Conservation (phyloP, 2,113 vertebrate genomes). For the Alaudala cheleensis region DNA sequence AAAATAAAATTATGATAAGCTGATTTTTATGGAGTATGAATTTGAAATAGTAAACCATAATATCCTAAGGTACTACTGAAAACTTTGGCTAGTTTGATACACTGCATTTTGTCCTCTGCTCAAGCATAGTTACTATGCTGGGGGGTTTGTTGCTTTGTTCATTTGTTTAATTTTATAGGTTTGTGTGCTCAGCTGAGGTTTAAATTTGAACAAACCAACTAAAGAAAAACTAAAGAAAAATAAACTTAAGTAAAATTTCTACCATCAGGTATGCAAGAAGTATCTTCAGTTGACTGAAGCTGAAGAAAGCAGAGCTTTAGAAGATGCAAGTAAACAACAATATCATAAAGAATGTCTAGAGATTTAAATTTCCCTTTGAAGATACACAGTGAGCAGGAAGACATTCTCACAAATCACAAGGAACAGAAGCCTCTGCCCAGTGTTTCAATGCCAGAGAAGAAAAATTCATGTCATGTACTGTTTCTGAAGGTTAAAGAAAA, state of each 20-base stretch:
- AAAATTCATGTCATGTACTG: not conserved
- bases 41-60: not conserved
- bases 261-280: not conserved
- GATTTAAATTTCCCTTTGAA: not conserved
- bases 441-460: not conserved
- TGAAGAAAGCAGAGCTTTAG: not conserved
- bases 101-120: not conserved
- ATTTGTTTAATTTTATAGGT: not conserved
- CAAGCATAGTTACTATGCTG: not conserved
- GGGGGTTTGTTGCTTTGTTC: not conserved
- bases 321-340: not conserved
- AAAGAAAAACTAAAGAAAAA: not conserved
- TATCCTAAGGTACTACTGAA: not conserved
- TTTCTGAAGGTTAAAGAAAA: slow-evolving; percentile 12
- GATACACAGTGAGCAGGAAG: not conserved
- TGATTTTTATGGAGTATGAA: not conserved
- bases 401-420: not conserved
- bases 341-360: not conserved
- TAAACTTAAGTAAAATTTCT: not conserved
- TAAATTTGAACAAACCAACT: not conserved
- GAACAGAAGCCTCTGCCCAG: not conserved
- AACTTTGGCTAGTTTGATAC: not conserved
- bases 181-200: not conserved
- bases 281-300: not conserved
- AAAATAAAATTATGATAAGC: not conserved